Conservation (phyloP, 2,797 vertebrate species). For the Peromyscus nudipes region DNA sequence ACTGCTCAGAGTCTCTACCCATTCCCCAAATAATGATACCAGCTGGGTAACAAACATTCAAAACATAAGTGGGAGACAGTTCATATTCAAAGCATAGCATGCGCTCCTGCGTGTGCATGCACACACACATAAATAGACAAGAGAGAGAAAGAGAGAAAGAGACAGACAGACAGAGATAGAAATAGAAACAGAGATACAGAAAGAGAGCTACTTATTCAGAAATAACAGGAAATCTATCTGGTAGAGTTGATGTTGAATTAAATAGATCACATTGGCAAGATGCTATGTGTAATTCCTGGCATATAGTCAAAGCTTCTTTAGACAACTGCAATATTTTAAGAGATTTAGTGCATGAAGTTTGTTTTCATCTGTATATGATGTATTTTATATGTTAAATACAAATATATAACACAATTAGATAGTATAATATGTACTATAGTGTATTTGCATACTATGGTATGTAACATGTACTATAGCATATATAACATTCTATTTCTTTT, state of each 20-base stretch:
- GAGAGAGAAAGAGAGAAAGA: background rate
- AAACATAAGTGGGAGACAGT: background rate
- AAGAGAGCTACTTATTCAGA: background rate
- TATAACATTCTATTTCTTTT: constrained; percentile 2
- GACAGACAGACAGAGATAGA: background rate
- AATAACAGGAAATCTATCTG: background rate
- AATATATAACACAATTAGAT: background rate
- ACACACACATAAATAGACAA: background rate
- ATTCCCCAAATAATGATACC: too few relatives aligned
- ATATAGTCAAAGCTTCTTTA: background rate
- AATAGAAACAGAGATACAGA: background rate
- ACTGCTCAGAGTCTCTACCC: background rate
- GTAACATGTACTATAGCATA: background rate
- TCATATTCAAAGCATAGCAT: background rate
- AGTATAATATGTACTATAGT: background rate
- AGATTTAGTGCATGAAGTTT: constrained; percentile 27
- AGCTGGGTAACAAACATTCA: background rate
- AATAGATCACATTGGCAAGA: background rate
- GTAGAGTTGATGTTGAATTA: background rate
- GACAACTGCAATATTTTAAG: constrained; percentile 45
- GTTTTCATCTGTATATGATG: background rate
- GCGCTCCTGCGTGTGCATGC: background rate
- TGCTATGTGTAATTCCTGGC: constrained; percentile 26
- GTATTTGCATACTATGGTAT: background rate
- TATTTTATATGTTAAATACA: background rate